Evolutionary conservation across 2,797 vertebrate genomes (phyloP).

Genomic region (Falco rusticolus): DNA sequence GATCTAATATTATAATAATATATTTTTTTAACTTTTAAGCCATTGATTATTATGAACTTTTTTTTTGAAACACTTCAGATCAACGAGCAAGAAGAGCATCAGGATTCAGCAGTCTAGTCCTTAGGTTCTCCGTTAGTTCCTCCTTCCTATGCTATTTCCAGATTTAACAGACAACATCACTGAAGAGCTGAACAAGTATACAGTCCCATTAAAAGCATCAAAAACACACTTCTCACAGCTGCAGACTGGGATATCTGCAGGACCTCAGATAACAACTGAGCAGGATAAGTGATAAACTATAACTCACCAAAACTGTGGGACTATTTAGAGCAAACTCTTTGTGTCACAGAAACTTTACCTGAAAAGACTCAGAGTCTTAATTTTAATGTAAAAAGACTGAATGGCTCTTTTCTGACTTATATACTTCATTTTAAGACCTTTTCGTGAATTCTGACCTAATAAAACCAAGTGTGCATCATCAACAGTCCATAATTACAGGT

Average conservation of each 20-base stretch:
- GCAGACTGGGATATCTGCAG: not conserved
- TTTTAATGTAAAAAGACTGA: not conserved
- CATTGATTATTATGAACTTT: not conserved
- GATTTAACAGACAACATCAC: not conserved
- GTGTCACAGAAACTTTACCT: not conserved
- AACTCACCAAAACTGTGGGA: not conserved
- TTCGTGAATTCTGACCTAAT: not conserved
- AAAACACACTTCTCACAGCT: not conserved
- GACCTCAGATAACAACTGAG: not conserved
- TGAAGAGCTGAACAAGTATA: not conserved
- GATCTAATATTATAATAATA: too few species aligned
- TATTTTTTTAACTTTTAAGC: not conserved
- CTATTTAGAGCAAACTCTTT: not conserved
- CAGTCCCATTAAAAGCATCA: not conserved
- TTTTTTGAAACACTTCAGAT: not conserved
- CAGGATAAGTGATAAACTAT: not conserved
- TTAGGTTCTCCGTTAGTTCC: not conserved
- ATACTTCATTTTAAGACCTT: not conserved
- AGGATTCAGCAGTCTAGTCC: not conserved
- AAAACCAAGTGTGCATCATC: not conserved
- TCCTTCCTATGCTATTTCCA: not conserved
- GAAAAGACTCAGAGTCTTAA: not conserved
- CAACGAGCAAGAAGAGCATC: not conserved
- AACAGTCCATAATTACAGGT: not conserved
- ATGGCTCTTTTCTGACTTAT: not conserved